Base-by-base conservation (phyloP, 1,140 invertebrate species). In the Phocides pigmalion region DNA sequence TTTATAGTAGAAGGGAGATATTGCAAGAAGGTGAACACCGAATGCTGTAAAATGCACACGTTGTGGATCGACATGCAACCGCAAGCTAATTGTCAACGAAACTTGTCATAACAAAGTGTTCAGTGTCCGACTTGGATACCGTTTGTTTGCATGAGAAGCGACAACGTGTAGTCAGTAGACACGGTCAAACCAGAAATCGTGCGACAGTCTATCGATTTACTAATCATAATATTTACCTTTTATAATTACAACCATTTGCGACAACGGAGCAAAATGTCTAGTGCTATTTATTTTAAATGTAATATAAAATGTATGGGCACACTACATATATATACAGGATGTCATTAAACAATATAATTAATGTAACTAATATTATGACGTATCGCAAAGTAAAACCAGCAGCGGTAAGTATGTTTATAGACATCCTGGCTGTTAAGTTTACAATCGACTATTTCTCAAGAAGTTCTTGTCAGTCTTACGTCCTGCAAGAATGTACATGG, bases 191-290 rank as follows among this genome's bases (percentile, higher is more conserved):
- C 74, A 77, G 77, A 79, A 80, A 82, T 79, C 79, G 88, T 89
- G 88, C 87, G 78, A 80, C 84, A 88, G 86, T 87, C 83, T 89
- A 86, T 88, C 72, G 75, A 77, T 87, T 84, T 67, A 79, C 81
- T 85, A 88, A 82, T 83, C 76, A 84, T 84, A 84, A 20, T 37
- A 82, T 84, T 81, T 79, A 61, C 85, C 66, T 79, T 58, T 81
- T 79, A 86, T 82, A 76, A 79, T 87, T 90, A 90, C 88, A 90
- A 90, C 85, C 88, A 81, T 89, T 88, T 84, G 81, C 79, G 82
- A 82, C 76, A 88, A 85, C 81, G 81, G 77, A 90, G 83, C 80
- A 83, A 82, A 86, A 84, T 78, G 70, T 82, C 83, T 90, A 90
- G 81, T 85, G 79, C 81, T 90, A 82, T 81, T 61, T 41, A 47